Base-by-base conservation (phyloP, 2,888 invertebrate genomes). In the Sphinx pinastri region DNA sequence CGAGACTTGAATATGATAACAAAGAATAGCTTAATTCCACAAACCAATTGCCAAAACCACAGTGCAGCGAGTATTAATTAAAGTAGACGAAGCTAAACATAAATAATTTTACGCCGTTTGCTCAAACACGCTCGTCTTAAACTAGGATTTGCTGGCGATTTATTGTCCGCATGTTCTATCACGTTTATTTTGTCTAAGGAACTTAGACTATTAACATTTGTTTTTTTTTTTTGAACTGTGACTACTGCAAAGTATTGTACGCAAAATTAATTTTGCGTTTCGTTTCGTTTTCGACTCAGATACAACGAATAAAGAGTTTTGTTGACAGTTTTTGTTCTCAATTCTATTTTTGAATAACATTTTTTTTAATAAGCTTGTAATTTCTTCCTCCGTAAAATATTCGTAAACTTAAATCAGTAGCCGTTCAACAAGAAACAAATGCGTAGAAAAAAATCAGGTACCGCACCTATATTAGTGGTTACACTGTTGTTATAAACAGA, bases 141-240 rank as follows among this genome's bases (percentile, higher is more conserved):
- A 72, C 71, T 70, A 72, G 80, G 80, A 79, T 80, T 84, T 80
- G 76, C 73, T 66, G 67, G 72, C 74, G 77, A 84, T 85, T 84
- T 84, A 84, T 85, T 71, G 68, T 68, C 49, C 19, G 59, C 38
- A 14, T 38, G 38, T 59, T 38, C 38, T 38, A 12, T 57, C 19
- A 38, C 59, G 47, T 16, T 63, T 49, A 19, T 47, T 12, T 8
- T 47, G 16, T 47, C 19, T 45, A 47, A 19, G 12, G 16, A 49
- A 16, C 49, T 47, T 19, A 47, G n/a, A 31, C 12, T 31, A 12
- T 25, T 38, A n/a, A 58, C 14, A 58, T 13, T 25, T 58, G 31
- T 14, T 6, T 14, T 38, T 38, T 38, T 25, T 12, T 31, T 25
- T 25, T 12, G 8, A 16, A 38, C 1, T 38, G 38, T 38, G 8